Conservation (phyloP, 2,797 vertebrate species). For the Adrianichthys oophorus region DNA sequence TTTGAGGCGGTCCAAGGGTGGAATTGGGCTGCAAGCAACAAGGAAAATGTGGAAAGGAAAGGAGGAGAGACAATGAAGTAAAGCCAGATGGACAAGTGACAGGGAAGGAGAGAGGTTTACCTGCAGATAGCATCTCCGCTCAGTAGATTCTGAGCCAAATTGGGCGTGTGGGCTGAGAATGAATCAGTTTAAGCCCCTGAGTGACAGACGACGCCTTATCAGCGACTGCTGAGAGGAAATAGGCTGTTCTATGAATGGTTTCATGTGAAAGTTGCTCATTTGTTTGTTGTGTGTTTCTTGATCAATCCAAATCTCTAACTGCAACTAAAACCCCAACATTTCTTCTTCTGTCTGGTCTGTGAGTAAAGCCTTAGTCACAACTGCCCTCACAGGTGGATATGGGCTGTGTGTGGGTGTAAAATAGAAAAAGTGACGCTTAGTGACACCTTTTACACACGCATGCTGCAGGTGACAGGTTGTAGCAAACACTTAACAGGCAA, state of each 20-base stretch:
- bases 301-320: slow-evolving; percentile 56
- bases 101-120: slow-evolving; percentile 54
- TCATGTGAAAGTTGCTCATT: slow-evolving; percentile 65
- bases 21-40: slow-evolving; percentile 19
- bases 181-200: slow-evolving; percentile 66
- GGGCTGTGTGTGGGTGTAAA: too few relatives aligned
- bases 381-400: too few relatives aligned
- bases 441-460: too few relatives aligned
- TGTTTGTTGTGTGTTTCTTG: slow-evolving; percentile 45
- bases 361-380: background rate
- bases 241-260: slow-evolving; percentile 59
- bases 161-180: slow-evolving; percentile 66
- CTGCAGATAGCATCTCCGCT: slow-evolving; percentile 63
- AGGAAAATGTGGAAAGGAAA: slow-evolving; percentile 9
- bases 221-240: slow-evolving; percentile 56
- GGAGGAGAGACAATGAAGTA: slow-evolving; percentile 16
- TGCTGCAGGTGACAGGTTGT: too few relatives aligned
- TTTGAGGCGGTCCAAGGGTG: slow-evolving; percentile 13
- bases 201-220: slow-evolving; percentile 68
- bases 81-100: slow-evolving; percentile 53
- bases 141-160: slow-evolving; percentile 73
- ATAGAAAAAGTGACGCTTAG: too few relatives aligned
- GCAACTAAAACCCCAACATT: slow-evolving; percentile 43
- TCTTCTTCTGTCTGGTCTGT: slow-evolving; percentile 43
- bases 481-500: too few relatives aligned